Evolutionary conservation across 2,113 vertebrate species (phyloP), one percentile per base, ranked within the genome.

Genomic region (Protobothrops flavoviridis): DNA sequence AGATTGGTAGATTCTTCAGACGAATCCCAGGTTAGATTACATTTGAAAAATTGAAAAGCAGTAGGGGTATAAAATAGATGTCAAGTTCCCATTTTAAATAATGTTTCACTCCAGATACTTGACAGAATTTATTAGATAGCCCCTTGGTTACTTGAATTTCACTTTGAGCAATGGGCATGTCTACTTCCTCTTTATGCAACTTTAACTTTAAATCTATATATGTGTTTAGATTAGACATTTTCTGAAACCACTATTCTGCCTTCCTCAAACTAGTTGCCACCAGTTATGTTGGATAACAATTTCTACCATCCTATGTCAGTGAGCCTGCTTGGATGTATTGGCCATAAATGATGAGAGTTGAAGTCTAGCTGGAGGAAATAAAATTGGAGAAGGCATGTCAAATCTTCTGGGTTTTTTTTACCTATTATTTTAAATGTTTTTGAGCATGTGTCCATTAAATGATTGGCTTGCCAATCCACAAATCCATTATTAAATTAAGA

Each of bases 141-240:
- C 48, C 89, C 93, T 93, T 89, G 85, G 92, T 95, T 96, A 95
- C 94, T 92, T 93, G 57, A 57, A 88, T 95, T 93, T 97, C 56
- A 95, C 43, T 89, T 94, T 94, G 64, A 21, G 89, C 87, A 96
- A 95, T 94, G 1, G 50, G 93, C 4, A 59, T 15, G 0, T 90
- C 94, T 87, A 21, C 95, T 97, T 85, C 94, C 96, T 92, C 95
- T 95, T 94, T 93, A 94, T 93, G 93, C 93, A 64, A 93, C 69
- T 61, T 93, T 61, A 95, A 50, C 91, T 92, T 93, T 69, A 56
- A 17, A 89, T 61, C 26, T 91, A 17, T n/a, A 64, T 64, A 69
- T 69, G 39, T 57, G 53, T 48, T 86, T 81, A 45, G 33, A 26
- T 57, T 45, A 91, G 53, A 91, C 53, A 8, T 90, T 29, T 69